Evolutionary conservation across 2,888 invertebrate species (phyloP).

Genomic region (Melinaea menophilus): DNA sequence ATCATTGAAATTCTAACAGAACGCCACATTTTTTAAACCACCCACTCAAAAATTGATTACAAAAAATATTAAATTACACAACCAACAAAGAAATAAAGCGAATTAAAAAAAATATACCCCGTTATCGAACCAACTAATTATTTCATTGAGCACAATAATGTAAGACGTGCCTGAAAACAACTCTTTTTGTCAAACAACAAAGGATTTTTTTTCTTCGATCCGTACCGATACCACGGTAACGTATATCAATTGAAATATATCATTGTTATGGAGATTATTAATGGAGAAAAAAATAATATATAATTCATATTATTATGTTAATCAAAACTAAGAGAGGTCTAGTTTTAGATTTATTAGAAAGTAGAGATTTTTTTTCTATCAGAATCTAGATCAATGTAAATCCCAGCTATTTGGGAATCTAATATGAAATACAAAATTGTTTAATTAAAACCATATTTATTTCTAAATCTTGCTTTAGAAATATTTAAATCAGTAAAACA

Average conservation of each 20-base stretch:
- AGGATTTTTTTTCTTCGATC: slow-evolving; percentile 59
- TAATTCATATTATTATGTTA: too few relatives aligned
- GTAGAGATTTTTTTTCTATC: too few relatives aligned
- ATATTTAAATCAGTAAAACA: too few relatives aligned
- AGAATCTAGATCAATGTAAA: too few relatives aligned
- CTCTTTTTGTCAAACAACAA: slow-evolving; percentile 67
- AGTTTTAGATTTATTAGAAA: too few relatives aligned
- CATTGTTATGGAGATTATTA: slow-evolving; percentile 26
- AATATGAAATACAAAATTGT: too few relatives aligned
- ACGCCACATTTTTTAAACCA: slow-evolving; percentile 49
- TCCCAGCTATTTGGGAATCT: too few relatives aligned
- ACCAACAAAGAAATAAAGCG: slow-evolving; percentile 61
- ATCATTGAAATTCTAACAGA: slow-evolving; percentile 47
- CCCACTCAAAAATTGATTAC: slow-evolving; percentile 56
- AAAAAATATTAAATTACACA: slow-evolving; percentile 76
- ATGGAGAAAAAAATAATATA: slow-evolving; percentile 10
- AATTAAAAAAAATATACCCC: slow-evolving; percentile 64
- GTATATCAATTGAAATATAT: slow-evolving; percentile 46
- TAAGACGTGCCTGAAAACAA: slow-evolving; percentile 71
- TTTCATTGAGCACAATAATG: slow-evolving; percentile 65
- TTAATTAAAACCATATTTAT: too few relatives aligned
- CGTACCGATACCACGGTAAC: slow-evolving; percentile 59
- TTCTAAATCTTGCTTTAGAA: too few relatives aligned
- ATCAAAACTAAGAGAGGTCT: too few relatives aligned
- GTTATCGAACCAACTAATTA: slow-evolving; percentile 73